Conservation (phyloP, 2,888 invertebrate species). For the Drosophila tanythrix region DNA sequence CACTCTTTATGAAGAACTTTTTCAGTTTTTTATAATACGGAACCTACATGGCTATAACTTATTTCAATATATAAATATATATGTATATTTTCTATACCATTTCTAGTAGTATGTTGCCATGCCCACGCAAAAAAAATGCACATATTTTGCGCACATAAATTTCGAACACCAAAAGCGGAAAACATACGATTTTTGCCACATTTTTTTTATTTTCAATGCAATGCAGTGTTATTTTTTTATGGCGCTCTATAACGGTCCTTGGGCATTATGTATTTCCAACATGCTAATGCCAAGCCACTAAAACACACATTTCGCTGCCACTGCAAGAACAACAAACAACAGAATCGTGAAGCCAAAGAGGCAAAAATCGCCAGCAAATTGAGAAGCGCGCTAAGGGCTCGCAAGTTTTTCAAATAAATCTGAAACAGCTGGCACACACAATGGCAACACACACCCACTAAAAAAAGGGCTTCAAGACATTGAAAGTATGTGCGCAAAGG, state of each 20-base stretch:
- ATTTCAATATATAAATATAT: conserved; percentile 1
- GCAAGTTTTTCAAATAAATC: conserved; percentile 77
- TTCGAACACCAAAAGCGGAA: conserved; percentile 47
- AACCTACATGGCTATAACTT: conserved; percentile 17
- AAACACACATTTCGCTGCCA: conserved; percentile 69
- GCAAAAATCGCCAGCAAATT: conserved; percentile 69
- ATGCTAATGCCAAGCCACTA: conserved; percentile 77
- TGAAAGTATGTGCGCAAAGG: conserved; percentile 55
- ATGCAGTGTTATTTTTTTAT: conserved; percentile 55
- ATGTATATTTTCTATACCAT: conserved; percentile 9
- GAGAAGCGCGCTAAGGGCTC: conserved; percentile 59
- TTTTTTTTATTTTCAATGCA: conserved; percentile 43
- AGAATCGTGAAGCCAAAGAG: conserved; percentile 27
- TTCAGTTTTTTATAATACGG: conserved; percentile 8
- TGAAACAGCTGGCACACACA: conserved; percentile 64
- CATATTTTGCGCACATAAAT: conserved; percentile 72
- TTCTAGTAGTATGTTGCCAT: conserved; percentile 27
- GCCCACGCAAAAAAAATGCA: conserved; percentile 31
- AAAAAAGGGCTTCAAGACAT: conserved; percentile 32
- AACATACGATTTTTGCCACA: conserved; percentile 40
- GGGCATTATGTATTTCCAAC: conserved; percentile 63
- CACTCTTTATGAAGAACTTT: conserved; percentile 5
- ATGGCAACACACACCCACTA: conserved; percentile 7
- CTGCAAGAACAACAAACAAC: conserved; percentile 26
- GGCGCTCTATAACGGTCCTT: conserved; percentile 39